A percentile compares a stretch with the other conserved stretches of the same genome.
phyloP scores from a whole-genome alignment of 1,140 invertebrate genomes.

The Calephelis nemesis region DNA sequence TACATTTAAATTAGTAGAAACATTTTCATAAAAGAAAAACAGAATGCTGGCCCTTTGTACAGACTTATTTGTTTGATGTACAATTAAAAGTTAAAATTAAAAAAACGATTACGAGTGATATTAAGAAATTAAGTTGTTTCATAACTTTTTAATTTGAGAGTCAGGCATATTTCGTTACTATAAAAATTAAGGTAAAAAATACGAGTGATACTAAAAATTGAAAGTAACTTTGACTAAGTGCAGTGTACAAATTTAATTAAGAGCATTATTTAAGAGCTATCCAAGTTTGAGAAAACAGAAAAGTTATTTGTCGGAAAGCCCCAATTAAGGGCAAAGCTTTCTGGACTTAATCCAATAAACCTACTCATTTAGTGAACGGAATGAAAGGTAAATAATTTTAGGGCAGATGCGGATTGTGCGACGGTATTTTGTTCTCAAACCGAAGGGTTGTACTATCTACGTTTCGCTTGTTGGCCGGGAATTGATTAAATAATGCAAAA shows the following conservation, averaged over 20 bases:
- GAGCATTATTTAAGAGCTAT: constrained; percentile 70
- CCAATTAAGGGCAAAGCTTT: constrained; percentile 77
- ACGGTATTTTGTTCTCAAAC: constrained; percentile 49
- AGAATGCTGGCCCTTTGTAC: no score
- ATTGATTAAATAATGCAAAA: constrained; percentile 53
- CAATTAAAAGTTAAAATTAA: no score
- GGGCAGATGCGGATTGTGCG: constrained; percentile 46
- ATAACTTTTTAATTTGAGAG: no score
- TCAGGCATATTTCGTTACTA: no score
- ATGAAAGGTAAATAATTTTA: constrained; percentile 78
- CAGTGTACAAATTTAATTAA: constrained; percentile 68
- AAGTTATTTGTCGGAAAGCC: constrained; percentile 76
- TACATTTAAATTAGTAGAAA: no score
- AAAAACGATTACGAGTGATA: no score
- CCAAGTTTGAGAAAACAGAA: constrained; percentile 75
- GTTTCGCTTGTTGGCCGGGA: constrained; percentile 34
- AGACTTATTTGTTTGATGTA: no score
- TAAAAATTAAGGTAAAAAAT: background rate
- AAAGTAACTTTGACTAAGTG: constrained; percentile 28
- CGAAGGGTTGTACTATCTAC: constrained; percentile 35
- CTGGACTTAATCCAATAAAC: constrained; percentile 78
- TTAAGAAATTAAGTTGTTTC: no score
- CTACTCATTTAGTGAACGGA: constrained; percentile 77
- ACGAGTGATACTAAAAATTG: background rate
- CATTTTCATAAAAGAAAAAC: no score